Base-by-base conservation (phyloP, 2,888 invertebrate species). In the Scaptomyza caliginosa region DNA sequence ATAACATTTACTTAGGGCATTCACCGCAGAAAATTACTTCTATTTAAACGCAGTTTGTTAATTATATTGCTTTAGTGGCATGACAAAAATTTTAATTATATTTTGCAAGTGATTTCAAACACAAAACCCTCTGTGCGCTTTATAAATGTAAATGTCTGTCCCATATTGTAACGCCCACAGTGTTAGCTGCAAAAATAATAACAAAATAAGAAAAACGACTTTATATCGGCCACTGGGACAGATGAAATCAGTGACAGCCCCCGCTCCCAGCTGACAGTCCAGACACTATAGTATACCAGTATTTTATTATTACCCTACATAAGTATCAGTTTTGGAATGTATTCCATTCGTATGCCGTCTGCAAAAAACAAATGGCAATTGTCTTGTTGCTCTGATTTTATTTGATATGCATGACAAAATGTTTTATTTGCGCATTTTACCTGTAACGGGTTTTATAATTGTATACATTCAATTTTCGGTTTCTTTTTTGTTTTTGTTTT, bases 361-460 rank as follows among this genome's bases (percentile, higher is more conserved):
- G 46, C 42, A 36, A 52, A 36, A 52, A 69, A 58, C 40, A 72
- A 68, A 72, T 57, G 49, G 43, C 43, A 42, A 48, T 42, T 26
- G 21, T n/a, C 11, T 21, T 48, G 50, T 59, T 64, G 74, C 32
- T 73, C 63, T 54, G 77, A 56, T 64, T 77, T 62, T 34, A 50
- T 64, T 60, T 77, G 57, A 86, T 84, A 84, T 84, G 85, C 81
- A 72, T 86, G 69, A 58, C 69, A 67, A 80, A 83, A 50, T 65
- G 42, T 63, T 73, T 73, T 70, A 65, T 50, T 59, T 59, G 48
- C 49, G 21, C 51, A 36, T 19, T 34, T 34, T 32, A 21, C 5
- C 26, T 43, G 13, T 43, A 72, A 42, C 16, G 46, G 66, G 39
- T 5, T 11, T 42, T 21, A n/a, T 36, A 16, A 23, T 21, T 48